Percentiles rank a stretch among this genome's conserved stretches.
These are phyloP conservation scores for Ophioderma brevispina DNA, from an alignment of 35 echinoderm and acorn worm genomes.

Conservation along the genomic window DNA sequence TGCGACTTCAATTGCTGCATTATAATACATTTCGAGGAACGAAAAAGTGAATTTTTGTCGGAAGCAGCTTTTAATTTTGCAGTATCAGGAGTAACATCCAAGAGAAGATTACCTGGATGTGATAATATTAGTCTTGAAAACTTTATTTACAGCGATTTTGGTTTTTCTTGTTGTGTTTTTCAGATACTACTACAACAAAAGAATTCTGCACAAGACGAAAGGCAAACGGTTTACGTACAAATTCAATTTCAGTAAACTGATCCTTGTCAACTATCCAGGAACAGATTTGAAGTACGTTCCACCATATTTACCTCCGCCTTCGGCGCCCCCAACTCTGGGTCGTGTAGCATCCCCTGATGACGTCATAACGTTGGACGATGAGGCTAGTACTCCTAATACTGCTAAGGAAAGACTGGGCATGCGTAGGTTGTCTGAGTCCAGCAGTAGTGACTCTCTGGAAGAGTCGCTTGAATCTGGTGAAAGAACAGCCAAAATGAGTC, in stretches of 20 bases:
- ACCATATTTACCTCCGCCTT: slow-evolving; percentile 41
- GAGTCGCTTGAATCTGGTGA: slow-evolving; percentile 83
- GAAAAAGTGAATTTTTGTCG: no score
- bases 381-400: slow-evolving; percentile 46
- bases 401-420: slow-evolving; percentile 45
- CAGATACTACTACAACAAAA: slow-evolving; percentile 99
- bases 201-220: slow-evolving; percentile 96
- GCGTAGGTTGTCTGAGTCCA: slow-evolving; percentile 64
- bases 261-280: slow-evolving; percentile 95
- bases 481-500: slow-evolving; percentile 46
- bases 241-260: slow-evolving; percentile 97
- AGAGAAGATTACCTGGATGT: no score
- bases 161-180: slow-evolving; percentile 27
- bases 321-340: slow-evolving; percentile 34
- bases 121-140: no score
- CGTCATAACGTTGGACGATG: slow-evolving; percentile 54
- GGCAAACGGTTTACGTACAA: slow-evolving; percentile 98
- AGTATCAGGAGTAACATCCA: no score
- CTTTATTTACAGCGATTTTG: no score
- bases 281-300: slow-evolving; percentile 90
- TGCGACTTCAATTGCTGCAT: no score
- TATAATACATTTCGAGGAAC: no score
- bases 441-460: slow-evolving; percentile 32
- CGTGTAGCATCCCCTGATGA: slow-evolving; percentile 35
- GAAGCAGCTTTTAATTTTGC: no score